These are phyloP conservation scores for Pyrocephalus nanus DNA, from an alignment of 2,797 vertebrate genomes.

Conservation along the genomic window DNA sequence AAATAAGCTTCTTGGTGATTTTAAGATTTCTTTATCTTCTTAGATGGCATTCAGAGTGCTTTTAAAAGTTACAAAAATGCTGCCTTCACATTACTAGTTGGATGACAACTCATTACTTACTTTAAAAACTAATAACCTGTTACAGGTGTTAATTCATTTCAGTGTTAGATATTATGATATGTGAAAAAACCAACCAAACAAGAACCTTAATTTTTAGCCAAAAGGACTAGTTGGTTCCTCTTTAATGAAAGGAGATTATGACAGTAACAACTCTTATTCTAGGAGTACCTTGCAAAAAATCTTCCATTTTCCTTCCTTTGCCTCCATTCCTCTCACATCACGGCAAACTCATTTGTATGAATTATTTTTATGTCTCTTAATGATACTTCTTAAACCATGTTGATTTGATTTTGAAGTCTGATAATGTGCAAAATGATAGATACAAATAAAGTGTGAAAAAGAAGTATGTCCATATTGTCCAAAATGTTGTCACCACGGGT, in stretches of 20 bases:
- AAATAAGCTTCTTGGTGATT: not conserved
- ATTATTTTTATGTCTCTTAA: not conserved
- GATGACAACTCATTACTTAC: not conserved
- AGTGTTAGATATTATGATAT: not conserved
- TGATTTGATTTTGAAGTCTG: not conserved
- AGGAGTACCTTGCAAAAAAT: not conserved
- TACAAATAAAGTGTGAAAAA: not conserved
- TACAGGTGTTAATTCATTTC: not conserved
- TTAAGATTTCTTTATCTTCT: not conserved
- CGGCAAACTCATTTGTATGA: not conserved
- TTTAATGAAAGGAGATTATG: not conserved
- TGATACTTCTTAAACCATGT: not conserved
- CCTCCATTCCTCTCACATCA: not conserved
- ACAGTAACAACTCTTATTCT: not conserved
- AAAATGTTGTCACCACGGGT: not conserved
- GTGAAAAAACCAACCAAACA: not conserved
- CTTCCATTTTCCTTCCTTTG: not conserved
- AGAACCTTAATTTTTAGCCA: not conserved
- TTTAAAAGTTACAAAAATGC: not conserved
- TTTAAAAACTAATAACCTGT: not conserved
- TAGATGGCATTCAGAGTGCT: not conserved
- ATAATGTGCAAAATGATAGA: not conserved
- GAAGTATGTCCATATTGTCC: not conserved
- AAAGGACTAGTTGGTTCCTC: not conserved
- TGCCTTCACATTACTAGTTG: not conserved